Conservation (phyloP, 2,888 invertebrate species). For the Drymonia ruficornis region DNA sequence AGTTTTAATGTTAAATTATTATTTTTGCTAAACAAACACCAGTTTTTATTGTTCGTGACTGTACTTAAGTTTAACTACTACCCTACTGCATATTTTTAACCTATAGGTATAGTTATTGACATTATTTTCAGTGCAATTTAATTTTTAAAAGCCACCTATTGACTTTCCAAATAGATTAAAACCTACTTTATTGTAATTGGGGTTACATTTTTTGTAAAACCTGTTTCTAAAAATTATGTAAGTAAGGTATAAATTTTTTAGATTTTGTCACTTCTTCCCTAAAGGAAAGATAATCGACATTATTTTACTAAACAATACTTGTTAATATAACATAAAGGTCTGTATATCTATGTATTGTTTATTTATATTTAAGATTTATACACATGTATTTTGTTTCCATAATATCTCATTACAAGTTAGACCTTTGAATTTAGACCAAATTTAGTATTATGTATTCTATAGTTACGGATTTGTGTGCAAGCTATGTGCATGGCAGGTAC, state of each 20-base stretch:
- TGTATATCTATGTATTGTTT: slow-evolving; percentile 2
- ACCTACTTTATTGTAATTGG: slow-evolving; percentile 23
- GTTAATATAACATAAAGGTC: not conserved
- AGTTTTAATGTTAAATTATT: not conserved
- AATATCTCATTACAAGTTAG: not conserved
- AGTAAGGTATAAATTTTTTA: slow-evolving; percentile 15
- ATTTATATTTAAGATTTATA: not conserved
- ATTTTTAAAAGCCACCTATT: slow-evolving; percentile 39
- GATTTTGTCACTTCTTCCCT: slow-evolving; percentile 26
- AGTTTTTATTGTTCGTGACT: slow-evolving; percentile 46
- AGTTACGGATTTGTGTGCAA: slow-evolving; percentile 29
- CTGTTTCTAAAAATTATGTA: no score
- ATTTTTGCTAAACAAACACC: slow-evolving; percentile 10
- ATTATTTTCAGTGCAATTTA: slow-evolving; percentile 48
- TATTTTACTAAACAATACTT: not conserved
- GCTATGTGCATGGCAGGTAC: slow-evolving; percentile 13
- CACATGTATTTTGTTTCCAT: not conserved
- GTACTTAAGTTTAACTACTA: slow-evolving; percentile 44
- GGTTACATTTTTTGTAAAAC: slow-evolving; percentile 23
- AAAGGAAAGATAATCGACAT: slow-evolving; percentile 9
- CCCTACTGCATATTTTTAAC: slow-evolving; percentile 18
- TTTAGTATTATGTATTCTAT: slow-evolving; percentile 48
- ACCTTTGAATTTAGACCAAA: slow-evolving; percentile 50
- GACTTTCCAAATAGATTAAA: slow-evolving; percentile 30
- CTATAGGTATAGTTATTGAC: slow-evolving; percentile 35